A percentile compares a stretch with the other conserved stretches of the same genome.
Evolutionary conservation across 1,140 invertebrate species (phyloP).

Genomic region (Hermetia illucens): DNA sequence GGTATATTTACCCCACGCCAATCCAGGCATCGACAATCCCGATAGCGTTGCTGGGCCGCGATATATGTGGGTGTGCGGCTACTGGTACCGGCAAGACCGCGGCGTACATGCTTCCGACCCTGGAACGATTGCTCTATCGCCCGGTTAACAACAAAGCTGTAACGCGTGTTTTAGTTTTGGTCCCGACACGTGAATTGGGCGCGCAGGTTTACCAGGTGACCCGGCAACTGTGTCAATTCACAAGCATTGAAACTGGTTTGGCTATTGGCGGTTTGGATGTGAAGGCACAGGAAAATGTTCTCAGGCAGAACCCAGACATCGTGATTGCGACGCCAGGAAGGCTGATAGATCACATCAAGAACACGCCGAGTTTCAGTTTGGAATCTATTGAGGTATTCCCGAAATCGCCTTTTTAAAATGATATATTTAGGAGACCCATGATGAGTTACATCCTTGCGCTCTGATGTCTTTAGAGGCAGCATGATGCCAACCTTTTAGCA

Average conservation of each 20-base stretch:
- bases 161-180: slow-evolving; percentile 81
- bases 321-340: slow-evolving; percentile 97
- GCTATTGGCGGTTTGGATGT: slow-evolving; percentile 89
- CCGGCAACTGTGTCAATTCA: slow-evolving; percentile 79
- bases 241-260: slow-evolving; percentile 63
- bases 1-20: slow-evolving; percentile 88
- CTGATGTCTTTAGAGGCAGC: slow-evolving; percentile 10
- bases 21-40: slow-evolving; percentile 93
- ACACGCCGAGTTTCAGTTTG: slow-evolving; percentile 84
- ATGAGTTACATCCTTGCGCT: slow-evolving; percentile 30
- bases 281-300: slow-evolving; percentile 77
- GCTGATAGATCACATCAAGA: slow-evolving; percentile 93
- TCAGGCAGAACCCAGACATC: slow-evolving; percentile 85
- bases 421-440: background rate
- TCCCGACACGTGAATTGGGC: slow-evolving; percentile 92
- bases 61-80: slow-evolving; percentile 38
- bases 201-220: slow-evolving; percentile 88
- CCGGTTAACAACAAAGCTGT: slow-evolving; percentile 43
- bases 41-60: slow-evolving; percentile 64
- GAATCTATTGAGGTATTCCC: slow-evolving; percentile 74
- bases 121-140: slow-evolving; percentile 83
- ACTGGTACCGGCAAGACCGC: slow-evolving; percentile 98
- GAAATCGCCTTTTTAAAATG: background rate
- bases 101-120: slow-evolving; percentile 94
- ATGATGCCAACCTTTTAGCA: no score